Base-by-base conservation (phyloP, 2,888 invertebrate species). In the Lydus trimaculatus region DNA sequence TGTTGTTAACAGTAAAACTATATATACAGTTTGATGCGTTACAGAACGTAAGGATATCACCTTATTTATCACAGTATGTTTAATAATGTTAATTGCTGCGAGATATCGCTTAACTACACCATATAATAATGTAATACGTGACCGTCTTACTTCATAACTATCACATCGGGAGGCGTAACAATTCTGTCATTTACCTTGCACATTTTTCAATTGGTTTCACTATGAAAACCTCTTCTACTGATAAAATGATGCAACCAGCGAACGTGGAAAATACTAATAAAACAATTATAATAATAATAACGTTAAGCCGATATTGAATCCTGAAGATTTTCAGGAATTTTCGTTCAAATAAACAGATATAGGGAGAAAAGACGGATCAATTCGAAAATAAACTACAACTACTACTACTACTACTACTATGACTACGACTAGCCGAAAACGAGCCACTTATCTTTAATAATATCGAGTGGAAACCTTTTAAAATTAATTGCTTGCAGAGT, bases 381-480 rank as follows among this genome's bases (percentile, higher is more conserved):
- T 48, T 20, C 20, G 43, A 62, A 69, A 69, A 67, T 63, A 72
- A 74, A 70, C 71, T 68, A 39, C 39, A 13, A 33, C 33, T 11
- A 33, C 33, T 33, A 33, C 33, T 11, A 33, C 28, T 28, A 28
- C 28, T 28, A 6, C 28, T 28, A 28, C 33, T 11, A 33, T 11
- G 9, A 36, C 13, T 13, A 1, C 8, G 3, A 68, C 70, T 67
- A 48, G 65, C 61, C 69, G 65, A 61, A 69, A 72, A 63, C 71
- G 64, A 70, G 73, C 82, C 83, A 84, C 83, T 84, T 84, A 84
- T 84, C 84, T 83, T 83, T 83, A 82, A 84, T 84, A 83, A 82
- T 83, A 84, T 84, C 83, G 83, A 81, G 79, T 81, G 17, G 11
- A 84, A 84, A 83, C 82, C 82, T 83, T 83, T 84, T 83, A 84